phyloP scores from a whole-genome alignment of 2,888 invertebrate genomes.

The Xanthorhoe designata region DNA sequence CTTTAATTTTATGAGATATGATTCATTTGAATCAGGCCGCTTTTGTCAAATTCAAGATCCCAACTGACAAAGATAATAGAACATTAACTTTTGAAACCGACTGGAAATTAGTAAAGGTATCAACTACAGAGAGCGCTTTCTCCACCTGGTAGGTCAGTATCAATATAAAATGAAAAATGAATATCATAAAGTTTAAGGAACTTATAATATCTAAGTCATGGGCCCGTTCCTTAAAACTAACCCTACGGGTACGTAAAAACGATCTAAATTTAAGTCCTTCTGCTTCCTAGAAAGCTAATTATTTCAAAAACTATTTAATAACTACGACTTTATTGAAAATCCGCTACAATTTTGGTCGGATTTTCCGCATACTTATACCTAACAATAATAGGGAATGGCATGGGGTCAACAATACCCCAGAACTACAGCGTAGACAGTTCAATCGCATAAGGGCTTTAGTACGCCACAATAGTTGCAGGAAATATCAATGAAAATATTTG shows the following conservation, averaged over 20 bases:
- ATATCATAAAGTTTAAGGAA: constrained; percentile 63
- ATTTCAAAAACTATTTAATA: constrained; percentile 73
- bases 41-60: too few species aligned
- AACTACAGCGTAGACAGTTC: constrained; percentile 25
- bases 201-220: constrained; percentile 81
- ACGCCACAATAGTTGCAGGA: background rate
- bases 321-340: constrained; percentile 54
- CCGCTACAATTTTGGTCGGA: constrained; percentile 49
- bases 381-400: constrained; percentile 36
- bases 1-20: too few species aligned
- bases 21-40: too few species aligned
- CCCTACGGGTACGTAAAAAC: constrained; percentile 74
- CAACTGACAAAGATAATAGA: background rate
- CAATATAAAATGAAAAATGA: constrained; percentile 36
- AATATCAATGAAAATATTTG: background rate
- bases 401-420: constrained; percentile 26
- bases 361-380: constrained; percentile 31
- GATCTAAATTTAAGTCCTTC: constrained; percentile 65
- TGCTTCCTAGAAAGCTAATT: constrained; percentile 77
- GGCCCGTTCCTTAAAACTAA: constrained; percentile 77
- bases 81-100: too few species aligned
- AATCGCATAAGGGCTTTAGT: background rate
- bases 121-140: constrained; percentile 11
- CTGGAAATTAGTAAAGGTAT: background rate
- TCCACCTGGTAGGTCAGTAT: constrained; percentile 4